Base-by-base conservation (phyloP, 2,797 vertebrate genomes). In the Acipenser ruthenus region DNA sequence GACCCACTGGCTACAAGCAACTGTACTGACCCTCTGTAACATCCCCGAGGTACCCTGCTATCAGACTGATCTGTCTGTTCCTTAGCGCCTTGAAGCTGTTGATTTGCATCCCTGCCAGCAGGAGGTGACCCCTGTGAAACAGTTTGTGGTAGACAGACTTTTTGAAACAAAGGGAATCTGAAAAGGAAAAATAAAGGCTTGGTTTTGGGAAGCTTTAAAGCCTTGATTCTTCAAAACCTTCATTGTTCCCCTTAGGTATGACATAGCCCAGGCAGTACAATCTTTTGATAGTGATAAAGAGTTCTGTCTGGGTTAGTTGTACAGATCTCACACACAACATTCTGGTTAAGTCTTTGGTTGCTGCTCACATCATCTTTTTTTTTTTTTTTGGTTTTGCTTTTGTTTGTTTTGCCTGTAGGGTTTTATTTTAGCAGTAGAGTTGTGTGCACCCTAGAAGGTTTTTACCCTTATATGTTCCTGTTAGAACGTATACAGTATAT, bases 361-460 rank as follows among this genome's bases (percentile, higher is more conserved):
- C 67, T 73, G 66, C 62, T 71, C 63, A 71, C 70, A 37, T 74
- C 70, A 47, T 18, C 18, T n/a, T n/a, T n/a, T 18, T 18, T 18
- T 18, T 37, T 4, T 37, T 37, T 37, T 37, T 37, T 37, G 37
- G 5, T 37, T 4, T 37, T 37, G 37, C n/a, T 37, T 18, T 18
- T 18, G 18, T 18, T 18, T 37, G 37, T 37, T 37, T 37, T 37
- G 37, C 37, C 71, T 72, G 72, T 63, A 80, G 76, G 71, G 70
- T 78, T 75, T 81, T 81, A 78, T 83, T 84, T 80, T 37, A 37
- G 37, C 37, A 37, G 37, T 37, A 37, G 18, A 18, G 37, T 37
- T 37, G 37, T 37, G 37, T 37, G 3, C 37, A 37, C 5, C 37
- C 37, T 37, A 37, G 37, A 37, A 37, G 37, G 37, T 37, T 37